Evolutionary conservation across 1,140 invertebrate species (phyloP).

Genomic region (Drosophila subpulchrella): DNA sequence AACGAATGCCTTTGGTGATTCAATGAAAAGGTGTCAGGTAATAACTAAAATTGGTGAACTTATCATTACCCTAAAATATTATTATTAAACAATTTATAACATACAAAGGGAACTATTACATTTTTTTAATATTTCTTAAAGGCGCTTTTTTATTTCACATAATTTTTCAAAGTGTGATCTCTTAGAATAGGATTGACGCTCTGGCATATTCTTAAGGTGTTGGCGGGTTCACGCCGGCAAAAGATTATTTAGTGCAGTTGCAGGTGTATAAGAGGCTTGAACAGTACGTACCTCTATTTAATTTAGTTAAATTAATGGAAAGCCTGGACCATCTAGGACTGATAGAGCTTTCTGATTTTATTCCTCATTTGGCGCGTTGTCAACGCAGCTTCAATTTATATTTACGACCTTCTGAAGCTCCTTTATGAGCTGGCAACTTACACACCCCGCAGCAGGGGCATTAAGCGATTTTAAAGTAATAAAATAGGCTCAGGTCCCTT

Average conservation of each 20-base stretch:
- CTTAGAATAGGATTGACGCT: neutral
- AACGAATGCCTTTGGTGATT: too few relatives aligned
- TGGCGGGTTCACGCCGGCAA: neutral
- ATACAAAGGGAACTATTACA: too few relatives aligned
- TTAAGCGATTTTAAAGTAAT: constrained; percentile 78
- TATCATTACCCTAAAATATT: neutral
- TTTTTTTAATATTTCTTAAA: too few relatives aligned
- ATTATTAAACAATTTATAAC: neutral
- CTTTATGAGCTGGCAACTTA: constrained; percentile 75
- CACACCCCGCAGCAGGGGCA: constrained; percentile 21
- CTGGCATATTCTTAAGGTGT: constrained; percentile 24
- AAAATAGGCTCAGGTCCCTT: constrained; percentile 65
- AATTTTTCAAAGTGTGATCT: neutral
- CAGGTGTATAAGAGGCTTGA: constrained; percentile 13
- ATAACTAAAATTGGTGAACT: too few relatives aligned
- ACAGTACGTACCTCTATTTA: neutral
- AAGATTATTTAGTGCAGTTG: constrained; percentile 34
- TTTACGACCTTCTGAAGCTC: constrained; percentile 70
- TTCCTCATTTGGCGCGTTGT: constrained; percentile 40
- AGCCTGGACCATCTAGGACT: neutral
- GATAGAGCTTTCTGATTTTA: constrained; percentile 17
- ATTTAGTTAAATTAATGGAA: constrained; percentile 31
- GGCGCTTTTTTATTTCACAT: neutral
- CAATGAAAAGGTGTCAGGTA: too few relatives aligned
- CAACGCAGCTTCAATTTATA: constrained; percentile 79